These are phyloP conservation scores for Cantharis rufa DNA, from an alignment of 2,888 invertebrate species.

Conservation along the genomic window DNA sequence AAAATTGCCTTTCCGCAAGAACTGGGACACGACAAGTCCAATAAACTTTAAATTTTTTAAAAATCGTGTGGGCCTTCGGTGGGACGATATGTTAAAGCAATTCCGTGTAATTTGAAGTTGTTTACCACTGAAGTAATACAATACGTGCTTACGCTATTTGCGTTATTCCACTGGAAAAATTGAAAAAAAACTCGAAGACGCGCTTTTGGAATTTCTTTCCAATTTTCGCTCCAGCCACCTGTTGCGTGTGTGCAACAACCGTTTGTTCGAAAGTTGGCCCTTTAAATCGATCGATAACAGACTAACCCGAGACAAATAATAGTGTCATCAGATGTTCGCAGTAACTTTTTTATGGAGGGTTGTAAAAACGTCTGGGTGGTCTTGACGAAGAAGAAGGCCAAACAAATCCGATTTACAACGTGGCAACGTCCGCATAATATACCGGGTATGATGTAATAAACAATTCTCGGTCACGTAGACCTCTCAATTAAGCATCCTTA, in stretches of 20 bases:
- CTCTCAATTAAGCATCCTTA: not conserved
- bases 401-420: not conserved
- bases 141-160: not conserved
- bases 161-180: not conserved
- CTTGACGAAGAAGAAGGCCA: not conserved
- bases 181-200: too few relatives aligned
- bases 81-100: not conserved
- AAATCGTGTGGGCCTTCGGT: not conserved
- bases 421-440: not conserved
- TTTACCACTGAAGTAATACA: not conserved
- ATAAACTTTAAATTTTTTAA: not conserved
- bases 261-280: not conserved
- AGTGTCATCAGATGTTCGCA: not conserved
- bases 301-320: not conserved
- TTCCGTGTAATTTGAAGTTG: not conserved
- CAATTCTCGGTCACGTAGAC: not conserved
- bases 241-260: not conserved
- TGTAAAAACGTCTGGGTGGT: not conserved
- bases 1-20: not conserved
- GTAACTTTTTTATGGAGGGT: not conserved
- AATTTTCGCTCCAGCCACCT: not conserved
- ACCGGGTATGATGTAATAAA: not conserved
- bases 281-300: not conserved
- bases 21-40: not conserved
- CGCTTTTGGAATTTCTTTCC: not conserved